Conservation (phyloP, 2,797 vertebrate genomes). For the Aselliscus stoliczkanus region DNA sequence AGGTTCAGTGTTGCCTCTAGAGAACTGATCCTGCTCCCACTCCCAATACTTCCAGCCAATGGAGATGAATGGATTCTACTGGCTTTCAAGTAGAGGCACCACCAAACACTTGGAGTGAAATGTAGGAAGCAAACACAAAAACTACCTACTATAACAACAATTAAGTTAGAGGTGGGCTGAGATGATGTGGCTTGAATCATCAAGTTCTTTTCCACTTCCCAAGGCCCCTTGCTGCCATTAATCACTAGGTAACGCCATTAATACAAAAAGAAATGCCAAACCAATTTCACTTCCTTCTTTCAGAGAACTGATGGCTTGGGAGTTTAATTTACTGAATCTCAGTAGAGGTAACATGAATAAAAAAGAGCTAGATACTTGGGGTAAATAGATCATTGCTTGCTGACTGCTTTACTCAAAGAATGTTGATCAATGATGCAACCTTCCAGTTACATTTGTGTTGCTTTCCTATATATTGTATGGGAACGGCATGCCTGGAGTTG, state of each 20-base stretch:
- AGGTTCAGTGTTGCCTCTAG: not conserved
- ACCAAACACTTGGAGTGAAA: not conserved
- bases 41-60: not conserved
- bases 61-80: not conserved
- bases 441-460: not conserved
- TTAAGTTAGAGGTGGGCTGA: not conserved
- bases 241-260: not conserved
- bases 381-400: not conserved
- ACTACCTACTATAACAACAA: not conserved
- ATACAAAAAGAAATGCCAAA: not conserved
- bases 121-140: not conserved
- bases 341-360: not conserved
- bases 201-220: not conserved
- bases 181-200: not conserved
- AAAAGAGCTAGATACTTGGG: not conserved
- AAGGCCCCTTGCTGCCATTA: not conserved
- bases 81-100: not conserved
- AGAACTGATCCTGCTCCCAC: not conserved
- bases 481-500: not conserved
- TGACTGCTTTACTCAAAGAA: not conserved
- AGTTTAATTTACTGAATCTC: not conserved
- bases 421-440: not conserved
- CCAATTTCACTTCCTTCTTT: not conserved
- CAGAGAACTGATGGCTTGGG: not conserved
- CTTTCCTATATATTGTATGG: not conserved